Conservation (phyloP, 2,113 vertebrate species). For the Azemiops feae region DNA sequence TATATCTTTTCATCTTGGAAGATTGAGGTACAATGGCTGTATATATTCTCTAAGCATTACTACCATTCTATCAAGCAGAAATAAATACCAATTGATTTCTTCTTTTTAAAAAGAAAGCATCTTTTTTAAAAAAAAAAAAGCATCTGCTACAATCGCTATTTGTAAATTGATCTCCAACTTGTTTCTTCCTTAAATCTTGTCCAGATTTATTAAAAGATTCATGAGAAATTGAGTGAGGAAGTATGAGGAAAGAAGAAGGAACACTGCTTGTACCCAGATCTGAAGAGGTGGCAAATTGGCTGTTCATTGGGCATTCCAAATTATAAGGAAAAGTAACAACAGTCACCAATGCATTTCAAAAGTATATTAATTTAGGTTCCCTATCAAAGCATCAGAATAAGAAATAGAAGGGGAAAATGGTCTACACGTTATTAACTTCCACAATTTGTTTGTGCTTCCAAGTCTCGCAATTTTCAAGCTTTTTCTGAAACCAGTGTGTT, state of each 20-base stretch:
- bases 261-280: neutral
- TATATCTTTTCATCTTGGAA: neutral
- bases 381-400: neutral
- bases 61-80: neutral
- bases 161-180: neutral
- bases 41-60: neutral
- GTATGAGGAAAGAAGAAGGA: neutral
- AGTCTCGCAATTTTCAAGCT: neutral
- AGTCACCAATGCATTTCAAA: neutral
- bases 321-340: neutral
- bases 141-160: neutral
- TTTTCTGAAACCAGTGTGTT: neutral
- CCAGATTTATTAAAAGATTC: neutral
- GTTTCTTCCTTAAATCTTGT: neutral
- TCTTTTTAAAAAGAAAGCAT: neutral
- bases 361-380: neutral
- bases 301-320: neutral
- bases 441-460: neutral
- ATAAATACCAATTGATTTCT: neutral
- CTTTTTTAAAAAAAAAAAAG: neutral
- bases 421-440: neutral
- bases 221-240: neutral
- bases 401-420: neutral
- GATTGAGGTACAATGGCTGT: neutral
- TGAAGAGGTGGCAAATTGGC: neutral